Base-by-base conservation (phyloP, 2,113 vertebrate species). In the Lepus americanus region DNA sequence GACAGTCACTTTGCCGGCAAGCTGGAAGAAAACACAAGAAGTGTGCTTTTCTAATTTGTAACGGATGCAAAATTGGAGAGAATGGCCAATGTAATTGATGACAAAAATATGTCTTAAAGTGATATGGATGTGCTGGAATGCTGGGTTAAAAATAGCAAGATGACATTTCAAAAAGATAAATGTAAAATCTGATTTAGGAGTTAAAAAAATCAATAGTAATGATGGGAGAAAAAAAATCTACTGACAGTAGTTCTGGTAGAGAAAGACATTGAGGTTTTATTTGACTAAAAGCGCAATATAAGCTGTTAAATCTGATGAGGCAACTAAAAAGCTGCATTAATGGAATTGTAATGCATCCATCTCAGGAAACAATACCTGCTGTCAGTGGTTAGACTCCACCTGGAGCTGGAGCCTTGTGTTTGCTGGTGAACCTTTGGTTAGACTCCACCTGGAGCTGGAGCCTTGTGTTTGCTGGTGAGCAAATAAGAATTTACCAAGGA, bases 171-270 rank as follows among this genome's bases (percentile, higher is more conserved):
- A 94, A 87, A 90, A 87, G 91, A 87, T 85, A 87, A 72, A 94
- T 92, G n/a, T 81, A 76, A 97, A 93, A 66, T 93, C 94, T 89
- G 89, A 87, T 94, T 96, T 96, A 74, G 39, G 44, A 92, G 66
- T 86, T 76, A 78, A 90, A 87, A 91, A 96, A 94, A 70, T 92
- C 89, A 74, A 53, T 93, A 76, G 29, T 55, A 66, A 94, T 93
- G 94, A 96, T 83, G 63, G 53, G 91, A 82, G 73, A 10, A 76
- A 92, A 49, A 74, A 79, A 69, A 44, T 4, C 80, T 88, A 17
- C 44, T 64, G 93, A 84, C n/a, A 80, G 17, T 72, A 17, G 39
- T 92, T 84, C 70, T 91, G 72, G 83, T 89, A 44, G 87, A 87
- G 63, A 84, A 94, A 95, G 72, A 90, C 67, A 72, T 25, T 8